phyloP scores from a whole-genome alignment of 2,888 invertebrate species.

The Lithophane leautieri region DNA sequence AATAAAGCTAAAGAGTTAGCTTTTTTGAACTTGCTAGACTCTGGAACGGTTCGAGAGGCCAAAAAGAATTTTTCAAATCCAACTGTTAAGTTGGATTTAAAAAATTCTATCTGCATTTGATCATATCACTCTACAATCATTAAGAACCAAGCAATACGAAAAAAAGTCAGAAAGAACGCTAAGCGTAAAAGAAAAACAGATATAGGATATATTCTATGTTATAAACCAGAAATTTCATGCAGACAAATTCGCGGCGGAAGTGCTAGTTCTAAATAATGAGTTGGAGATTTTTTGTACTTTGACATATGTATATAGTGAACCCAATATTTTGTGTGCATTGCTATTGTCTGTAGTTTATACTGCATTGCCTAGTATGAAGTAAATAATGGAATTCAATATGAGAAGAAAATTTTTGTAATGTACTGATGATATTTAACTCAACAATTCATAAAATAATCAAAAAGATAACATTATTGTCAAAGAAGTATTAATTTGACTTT shows the following conservation, averaged over 20 bases:
- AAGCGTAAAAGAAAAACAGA: background rate
- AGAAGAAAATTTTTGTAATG: background rate
- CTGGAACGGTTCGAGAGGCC: too few relatives aligned
- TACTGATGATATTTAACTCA: background rate
- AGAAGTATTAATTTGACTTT: background rate
- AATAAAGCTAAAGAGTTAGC: background rate
- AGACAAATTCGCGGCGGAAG: background rate
- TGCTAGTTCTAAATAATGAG: background rate
- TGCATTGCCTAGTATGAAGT: background rate
- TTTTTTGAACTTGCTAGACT: background rate
- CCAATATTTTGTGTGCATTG: conserved; percentile 2
- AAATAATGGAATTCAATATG: background rate
- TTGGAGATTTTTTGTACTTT: background rate
- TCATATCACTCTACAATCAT: background rate
- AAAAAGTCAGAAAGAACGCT: background rate
- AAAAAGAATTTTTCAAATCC: too few relatives aligned
- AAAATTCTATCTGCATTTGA: background rate
- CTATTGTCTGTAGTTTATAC: background rate
- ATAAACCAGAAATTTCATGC: background rate
- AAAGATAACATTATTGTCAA: background rate
- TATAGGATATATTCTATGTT: background rate
- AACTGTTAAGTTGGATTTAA: too few relatives aligned
- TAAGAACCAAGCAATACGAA: background rate
- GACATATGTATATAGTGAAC: background rate
- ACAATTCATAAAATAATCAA: background rate